These are phyloP conservation scores for Eristalis arbustorum DNA, from an alignment of 2,888 invertebrate species.

Conservation along the genomic window DNA sequence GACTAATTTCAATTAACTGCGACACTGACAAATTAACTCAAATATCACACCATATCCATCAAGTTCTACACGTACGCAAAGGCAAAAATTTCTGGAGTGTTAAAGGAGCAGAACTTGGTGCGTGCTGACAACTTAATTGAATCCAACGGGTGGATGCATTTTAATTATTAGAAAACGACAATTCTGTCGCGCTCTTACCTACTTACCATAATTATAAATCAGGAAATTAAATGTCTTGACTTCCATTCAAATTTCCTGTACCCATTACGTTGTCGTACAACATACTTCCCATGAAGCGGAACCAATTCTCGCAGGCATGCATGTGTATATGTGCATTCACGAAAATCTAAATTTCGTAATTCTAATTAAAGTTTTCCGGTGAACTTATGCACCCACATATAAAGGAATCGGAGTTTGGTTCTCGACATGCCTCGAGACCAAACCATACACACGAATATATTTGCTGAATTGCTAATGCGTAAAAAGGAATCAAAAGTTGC, in stretches of 20 bases:
- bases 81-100: not conserved
- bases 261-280: not conserved
- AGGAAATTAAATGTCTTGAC: constrained; percentile 68
- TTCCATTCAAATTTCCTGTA: constrained; percentile 62
- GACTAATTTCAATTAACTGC: not conserved
- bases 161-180: constrained; percentile 50
- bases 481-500: constrained; percentile 54
- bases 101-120: not conserved
- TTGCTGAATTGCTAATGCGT: constrained; percentile 61
- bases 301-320: not conserved
- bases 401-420: constrained; percentile 21
- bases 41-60: not conserved
- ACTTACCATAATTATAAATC: constrained; percentile 63
- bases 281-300: not conserved
- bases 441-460: constrained; percentile 6
- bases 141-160: constrained; percentile 44
- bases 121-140: constrained; percentile 46
- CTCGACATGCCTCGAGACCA: not conserved
- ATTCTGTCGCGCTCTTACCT: constrained; percentile 40
- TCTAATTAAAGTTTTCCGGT: constrained; percentile 69
- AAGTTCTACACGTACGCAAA: not conserved
- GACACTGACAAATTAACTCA: not conserved
- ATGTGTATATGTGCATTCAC: constrained; percentile 35
- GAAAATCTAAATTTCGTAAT: constrained; percentile 59
- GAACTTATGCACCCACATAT: constrained; percentile 50